A percentile compares a stretch with the other conserved stretches of the same genome.
Evolutionary conservation across 2,888 invertebrate genomes (phyloP).

Genomic region (Phyllotreta cruciferae): DNA sequence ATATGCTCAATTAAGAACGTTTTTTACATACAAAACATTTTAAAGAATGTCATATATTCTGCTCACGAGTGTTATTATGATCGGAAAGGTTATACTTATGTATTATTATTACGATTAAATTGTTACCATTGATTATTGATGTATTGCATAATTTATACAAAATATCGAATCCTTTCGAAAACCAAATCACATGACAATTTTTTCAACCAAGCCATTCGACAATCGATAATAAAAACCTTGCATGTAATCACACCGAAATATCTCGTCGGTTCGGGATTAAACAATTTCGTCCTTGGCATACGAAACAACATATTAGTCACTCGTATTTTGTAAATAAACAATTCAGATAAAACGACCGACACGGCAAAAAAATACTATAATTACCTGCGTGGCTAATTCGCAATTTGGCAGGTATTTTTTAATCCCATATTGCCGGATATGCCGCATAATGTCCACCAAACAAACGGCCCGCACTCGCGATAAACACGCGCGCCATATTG

Average conservation of each 20-base stretch:
- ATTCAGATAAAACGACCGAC: conserved; percentile 3
- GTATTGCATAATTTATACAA: too few relatives aligned
- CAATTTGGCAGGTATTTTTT: neutral
- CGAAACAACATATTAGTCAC: conserved; percentile 18
- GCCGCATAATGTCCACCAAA: neutral
- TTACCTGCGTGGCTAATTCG: conserved; percentile 13
- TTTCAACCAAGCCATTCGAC: too few relatives aligned
- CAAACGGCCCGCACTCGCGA: conserved; percentile 1
- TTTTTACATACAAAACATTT: too few relatives aligned
- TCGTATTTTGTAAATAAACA: conserved; percentile 28
- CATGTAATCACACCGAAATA: neutral
- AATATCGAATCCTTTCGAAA: too few relatives aligned
- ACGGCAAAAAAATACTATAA: conserved; percentile 1
- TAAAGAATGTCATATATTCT: too few relatives aligned
- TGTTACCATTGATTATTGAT: too few relatives aligned
- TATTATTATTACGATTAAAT: too few relatives aligned
- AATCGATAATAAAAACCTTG: too few relatives aligned
- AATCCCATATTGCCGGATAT: neutral
- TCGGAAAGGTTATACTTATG: too few relatives aligned
- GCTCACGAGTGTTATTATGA: too few relatives aligned
- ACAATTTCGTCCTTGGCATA: conserved; percentile 24
- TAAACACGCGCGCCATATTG: conserved; percentile 22
- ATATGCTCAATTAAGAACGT: too few relatives aligned
- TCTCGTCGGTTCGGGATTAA: neutral
- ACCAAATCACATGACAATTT: too few relatives aligned